A percentile compares a stretch with the other conserved stretches of the same genome.
phyloP scores from a whole-genome alignment of 2,888 invertebrate species.

The Chloroclystis v-ata region DNA sequence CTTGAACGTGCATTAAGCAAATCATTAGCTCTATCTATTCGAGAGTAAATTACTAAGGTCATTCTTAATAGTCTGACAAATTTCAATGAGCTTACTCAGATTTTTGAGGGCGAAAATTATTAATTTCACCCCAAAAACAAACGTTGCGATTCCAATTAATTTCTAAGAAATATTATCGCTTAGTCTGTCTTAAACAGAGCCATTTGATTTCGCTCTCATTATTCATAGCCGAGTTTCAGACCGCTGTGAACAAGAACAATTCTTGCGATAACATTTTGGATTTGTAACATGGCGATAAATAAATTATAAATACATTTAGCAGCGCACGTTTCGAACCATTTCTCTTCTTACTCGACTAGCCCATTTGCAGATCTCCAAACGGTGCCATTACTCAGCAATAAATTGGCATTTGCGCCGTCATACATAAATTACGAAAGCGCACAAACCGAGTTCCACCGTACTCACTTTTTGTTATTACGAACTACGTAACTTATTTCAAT shows the following conservation, averaged over 20 bases:
- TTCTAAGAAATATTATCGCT: conserved; percentile 10
- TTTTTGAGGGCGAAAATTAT: not conserved
- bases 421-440: conserved; percentile 74
- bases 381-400: conserved; percentile 77
- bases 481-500: conserved; percentile 37
- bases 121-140: conserved; percentile 3
- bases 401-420: conserved; percentile 77
- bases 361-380: conserved; percentile 77
- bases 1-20: no score
- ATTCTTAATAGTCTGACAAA: no score
- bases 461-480: conserved; percentile 56
- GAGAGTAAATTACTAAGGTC: no score
- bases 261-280: conserved; percentile 61
- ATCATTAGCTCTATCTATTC: no score
- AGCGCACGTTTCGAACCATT: conserved; percentile 69
- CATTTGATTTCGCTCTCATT: conserved; percentile 35
- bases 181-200: conserved; percentile 16
- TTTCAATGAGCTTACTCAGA: not conserved
- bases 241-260: conserved; percentile 43
- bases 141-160: conserved; percentile 1
- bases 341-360: conserved; percentile 74
- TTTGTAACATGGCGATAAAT: conserved; percentile 70
- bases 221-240: conserved; percentile 37
- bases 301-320: conserved; percentile 77
- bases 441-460: conserved; percentile 64